Conservation (phyloP, 2,113 vertebrate genomes). For the Epinephelus lanceolatus region DNA sequence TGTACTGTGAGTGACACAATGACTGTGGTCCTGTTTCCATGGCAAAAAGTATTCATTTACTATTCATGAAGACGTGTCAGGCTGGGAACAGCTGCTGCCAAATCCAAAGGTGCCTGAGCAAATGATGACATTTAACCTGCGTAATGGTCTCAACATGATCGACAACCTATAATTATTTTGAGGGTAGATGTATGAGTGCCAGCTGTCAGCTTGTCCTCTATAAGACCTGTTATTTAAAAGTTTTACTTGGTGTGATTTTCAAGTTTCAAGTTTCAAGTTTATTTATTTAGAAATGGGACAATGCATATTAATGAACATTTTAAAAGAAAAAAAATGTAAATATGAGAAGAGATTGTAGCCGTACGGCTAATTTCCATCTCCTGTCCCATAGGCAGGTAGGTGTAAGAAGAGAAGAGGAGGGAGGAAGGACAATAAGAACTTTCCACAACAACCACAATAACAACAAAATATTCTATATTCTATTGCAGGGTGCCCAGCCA, state of each 20-base stretch:
- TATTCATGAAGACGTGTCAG: background rate
- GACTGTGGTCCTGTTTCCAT: background rate
- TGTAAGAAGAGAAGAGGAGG: too few species aligned
- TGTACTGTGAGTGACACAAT: background rate
- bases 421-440: too few species aligned
- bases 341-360: too few species aligned
- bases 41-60: background rate
- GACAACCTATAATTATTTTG: background rate
- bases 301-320: too few species aligned
- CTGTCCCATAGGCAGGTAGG: too few species aligned
- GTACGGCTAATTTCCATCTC: too few species aligned
- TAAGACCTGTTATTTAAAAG: background rate
- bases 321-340: too few species aligned
- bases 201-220: background rate
- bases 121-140: background rate
- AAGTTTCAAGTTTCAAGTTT: too few species aligned
- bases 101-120: background rate
- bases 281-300: too few species aligned
- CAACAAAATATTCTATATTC: too few species aligned
- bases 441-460: too few species aligned
- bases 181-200: background rate
- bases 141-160: background rate
- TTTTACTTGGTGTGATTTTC: slow-evolving; percentile 37
- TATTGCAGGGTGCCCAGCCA: too few species aligned
- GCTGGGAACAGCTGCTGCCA: background rate